phyloP scores from a whole-genome alignment of 2,113 vertebrate species.

The Gorsachius goisagi region DNA sequence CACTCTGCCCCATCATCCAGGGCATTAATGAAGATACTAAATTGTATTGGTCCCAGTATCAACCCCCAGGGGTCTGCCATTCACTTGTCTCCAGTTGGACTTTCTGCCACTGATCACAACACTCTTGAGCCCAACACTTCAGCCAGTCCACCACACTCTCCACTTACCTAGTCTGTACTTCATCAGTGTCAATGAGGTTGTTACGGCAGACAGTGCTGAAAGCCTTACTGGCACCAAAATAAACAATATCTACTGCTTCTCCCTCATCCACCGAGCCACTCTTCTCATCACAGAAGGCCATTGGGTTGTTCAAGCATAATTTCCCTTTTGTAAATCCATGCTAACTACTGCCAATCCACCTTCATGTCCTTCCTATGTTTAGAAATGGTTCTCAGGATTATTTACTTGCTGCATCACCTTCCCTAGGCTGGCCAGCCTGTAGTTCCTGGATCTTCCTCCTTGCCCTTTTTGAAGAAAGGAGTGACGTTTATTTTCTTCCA shows the following conservation, averaged over 20 bases:
- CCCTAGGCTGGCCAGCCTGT: not conserved
- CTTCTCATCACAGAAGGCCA: not conserved
- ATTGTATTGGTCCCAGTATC: not conserved
- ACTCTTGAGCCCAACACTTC: not conserved
- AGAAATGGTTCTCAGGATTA: not conserved
- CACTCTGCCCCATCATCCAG: not conserved
- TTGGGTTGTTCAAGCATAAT: not conserved
- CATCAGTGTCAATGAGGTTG: not conserved
- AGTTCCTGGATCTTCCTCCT: not conserved
- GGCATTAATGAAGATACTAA: not conserved
- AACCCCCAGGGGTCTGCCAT: too few relatives aligned
- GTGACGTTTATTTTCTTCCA: not conserved
- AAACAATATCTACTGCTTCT: not conserved
- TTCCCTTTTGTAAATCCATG: not conserved
- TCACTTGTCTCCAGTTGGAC: not conserved
- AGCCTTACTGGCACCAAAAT: not conserved
- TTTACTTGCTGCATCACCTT: not conserved
- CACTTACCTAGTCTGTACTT: rapidly evolving
- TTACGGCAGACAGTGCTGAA: not conserved
- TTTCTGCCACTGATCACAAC: not conserved
- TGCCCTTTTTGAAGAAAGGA: not conserved
- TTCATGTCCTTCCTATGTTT: not conserved
- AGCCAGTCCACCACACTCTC: not conserved
- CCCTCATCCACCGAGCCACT: rapidly evolving
- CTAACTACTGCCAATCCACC: rapidly evolving